Base-by-base conservation (phyloP, 2,797 vertebrate species). In the Mormyrops boulengeri region DNA sequence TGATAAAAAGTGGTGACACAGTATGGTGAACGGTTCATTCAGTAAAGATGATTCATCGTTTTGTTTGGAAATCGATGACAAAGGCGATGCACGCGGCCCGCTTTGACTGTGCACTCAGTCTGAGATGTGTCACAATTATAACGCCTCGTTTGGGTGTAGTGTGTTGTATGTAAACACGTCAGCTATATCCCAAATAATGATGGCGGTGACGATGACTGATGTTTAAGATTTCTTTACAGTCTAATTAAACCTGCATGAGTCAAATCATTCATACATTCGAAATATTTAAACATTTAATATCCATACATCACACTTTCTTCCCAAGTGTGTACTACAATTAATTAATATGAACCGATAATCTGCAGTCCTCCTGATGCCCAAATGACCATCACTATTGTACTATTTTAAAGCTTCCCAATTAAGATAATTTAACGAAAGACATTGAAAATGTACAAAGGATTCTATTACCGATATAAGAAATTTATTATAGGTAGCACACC, bases 11-110 rank as follows among this genome's bases (percentile, higher is more conserved):
- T 44, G 44, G 87, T 52, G 41, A 12, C 84, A 88, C 53, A 34
- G 38, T 17, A 47, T 30, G 19, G 57, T 30, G 26, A 52, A 34
- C 12, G 49, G 77, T 52, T 85, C 57, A n/a, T 30, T 34, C 19
- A 38, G 34, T 88, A 82, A 88, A 87, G 11, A 38, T 55, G 86
- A 57, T 26, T 89, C 60, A 88, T 89, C 69, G n/a, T 60, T 44
- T 30, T 44, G 22, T 41, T 88, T 53, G 57, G 60, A 22, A 26
- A 1, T 6, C 8, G 73, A 47, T 80, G 14, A 91, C 49, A 41
- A 86, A 11, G 88, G 62, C 26, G 22, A 19, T 85, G 80, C 82
- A 82, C 57, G 41, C 19, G 50, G 62, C 30, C 2, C 62, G 38
- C 66, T 49, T 11, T 50, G 44, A n/a, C 17, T 69, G 19, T 89